Evolutionary conservation across 2,888 invertebrate species (phyloP).

Genomic region (Bugulina stolonifera): DNA sequence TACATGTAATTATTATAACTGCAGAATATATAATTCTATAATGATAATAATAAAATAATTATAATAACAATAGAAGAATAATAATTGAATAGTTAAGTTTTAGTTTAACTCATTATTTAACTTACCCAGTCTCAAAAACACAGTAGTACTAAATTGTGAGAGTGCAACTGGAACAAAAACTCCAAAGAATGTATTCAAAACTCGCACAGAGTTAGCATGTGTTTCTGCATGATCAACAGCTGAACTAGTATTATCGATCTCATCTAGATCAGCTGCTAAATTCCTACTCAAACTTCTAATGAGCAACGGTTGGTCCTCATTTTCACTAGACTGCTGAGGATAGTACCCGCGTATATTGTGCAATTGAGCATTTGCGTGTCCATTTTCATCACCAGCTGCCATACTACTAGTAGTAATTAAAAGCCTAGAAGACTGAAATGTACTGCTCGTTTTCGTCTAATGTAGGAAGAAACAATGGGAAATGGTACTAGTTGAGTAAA

Average conservation of each 20-base stretch:
- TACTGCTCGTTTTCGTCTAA: no score
- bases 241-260: not conserved
- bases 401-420: not conserved
- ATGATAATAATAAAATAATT: no score
- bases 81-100: no score
- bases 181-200: slow-evolving; percentile 69
- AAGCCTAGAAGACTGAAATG: no score
- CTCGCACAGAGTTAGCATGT: slow-evolving; percentile 55
- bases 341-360: not conserved
- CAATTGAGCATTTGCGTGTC: not conserved
- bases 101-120: no score
- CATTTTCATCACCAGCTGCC: not conserved
- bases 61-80: no score
- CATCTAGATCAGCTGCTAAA: slow-evolving; percentile 26
- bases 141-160: slow-evolving; percentile 97
- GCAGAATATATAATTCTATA: no score
- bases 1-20: no score
- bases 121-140: slow-evolving; percentile 88
- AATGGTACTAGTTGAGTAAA: no score
- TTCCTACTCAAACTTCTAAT: slow-evolving; percentile 14
- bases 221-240: slow-evolving; percentile 30
- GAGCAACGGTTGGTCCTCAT: slow-evolving; percentile 3
- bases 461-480: no score
- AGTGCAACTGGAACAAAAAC: slow-evolving; percentile 96
- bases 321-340: slow-evolving; percentile 10